Base-by-base conservation (phyloP, 1,140 invertebrate species). In the Drosophila ogumai region DNA sequence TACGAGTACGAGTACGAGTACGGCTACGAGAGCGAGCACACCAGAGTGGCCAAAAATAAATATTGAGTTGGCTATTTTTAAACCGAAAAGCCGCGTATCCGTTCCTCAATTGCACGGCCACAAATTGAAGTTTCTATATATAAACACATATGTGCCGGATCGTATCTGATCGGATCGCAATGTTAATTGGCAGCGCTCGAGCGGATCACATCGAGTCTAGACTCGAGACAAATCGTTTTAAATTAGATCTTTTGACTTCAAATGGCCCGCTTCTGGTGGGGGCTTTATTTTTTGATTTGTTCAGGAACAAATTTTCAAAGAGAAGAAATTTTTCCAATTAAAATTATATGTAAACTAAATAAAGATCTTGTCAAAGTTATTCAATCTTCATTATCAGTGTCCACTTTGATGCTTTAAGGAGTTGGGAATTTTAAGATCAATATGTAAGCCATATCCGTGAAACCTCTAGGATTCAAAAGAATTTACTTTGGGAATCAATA, bases 11-110 rank as follows among this genome's bases (percentile, higher is more conserved):
- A 59, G 34, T 60, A 28, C 40, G 47, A 59, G 34, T 60, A 28
- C 40, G 47, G 52, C 28, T 60, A 28, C 40, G 47, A 60, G 28
- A 56, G 19, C 32, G 46, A 28, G 34, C 43, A 56, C 32, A 56
- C 32, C 41, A 40, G 40, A 59, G 25, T 59, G 69, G 59, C 78
- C 73, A 66, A 85, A 85, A 81, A 85, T 85, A 85, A 85, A 85
- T 78, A 85, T 85, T 81, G 67, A 84, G 44, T 65, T 69, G 71
- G 64, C 81, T 85, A 86, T 85, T 85, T 81, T 61, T 77, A 86
- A 68, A 43, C 15, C 58, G 10, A 44, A 77, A 71, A 76, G 52
- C 58, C 55, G 46, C 69, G 67, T 72, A 47, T 59, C 66, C 36
- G 52, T 57, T 71, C 25, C 7, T 15, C 66, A 57, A 72, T 71